A percentile compares a stretch with the other conserved stretches of the same genome.
These are phyloP conservation scores for Phylloscopus trochilus DNA, from an alignment of 2,113 vertebrate species.

Conservation along the genomic window DNA sequence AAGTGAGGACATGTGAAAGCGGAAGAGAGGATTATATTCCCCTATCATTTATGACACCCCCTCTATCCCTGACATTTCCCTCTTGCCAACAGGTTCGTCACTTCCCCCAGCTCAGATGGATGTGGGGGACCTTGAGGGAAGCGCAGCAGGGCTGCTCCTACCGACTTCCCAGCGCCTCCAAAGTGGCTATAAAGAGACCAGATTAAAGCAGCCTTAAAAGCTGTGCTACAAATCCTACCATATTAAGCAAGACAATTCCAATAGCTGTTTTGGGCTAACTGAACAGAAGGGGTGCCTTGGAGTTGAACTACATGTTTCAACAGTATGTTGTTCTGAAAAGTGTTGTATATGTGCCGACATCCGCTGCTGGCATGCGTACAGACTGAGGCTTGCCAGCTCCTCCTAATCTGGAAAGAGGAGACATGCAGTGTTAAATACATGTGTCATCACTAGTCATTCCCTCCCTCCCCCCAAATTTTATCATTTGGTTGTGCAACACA, in stretches of 20 bases:
- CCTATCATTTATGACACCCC: neutral
- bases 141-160: neutral
- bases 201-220: conserved; percentile 35
- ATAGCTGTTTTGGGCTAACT: neutral
- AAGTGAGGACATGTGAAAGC: neutral
- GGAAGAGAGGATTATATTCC: neutral
- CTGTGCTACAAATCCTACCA: neutral
- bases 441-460: conserved; percentile 47
- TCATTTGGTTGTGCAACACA: conserved; percentile 33
- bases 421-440: conserved; percentile 55
- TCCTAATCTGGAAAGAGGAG: conserved; percentile 30
- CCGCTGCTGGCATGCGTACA: conserved; percentile 57
- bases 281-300: conserved; percentile 39
- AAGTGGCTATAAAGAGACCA: neutral
- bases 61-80: neutral
- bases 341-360: conserved; percentile 68
- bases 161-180: neutral
- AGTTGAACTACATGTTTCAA: conserved; percentile 58
- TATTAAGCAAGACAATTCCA: neutral
- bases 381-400: neutral
- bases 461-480: neutral
- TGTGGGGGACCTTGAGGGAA: neutral
- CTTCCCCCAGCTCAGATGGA: neutral
- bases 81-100: neutral
- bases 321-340: conserved; percentile 54